Evolutionary conservation across 2,888 invertebrate species (phyloP).

Genomic region (Tineola bisselliella): DNA sequence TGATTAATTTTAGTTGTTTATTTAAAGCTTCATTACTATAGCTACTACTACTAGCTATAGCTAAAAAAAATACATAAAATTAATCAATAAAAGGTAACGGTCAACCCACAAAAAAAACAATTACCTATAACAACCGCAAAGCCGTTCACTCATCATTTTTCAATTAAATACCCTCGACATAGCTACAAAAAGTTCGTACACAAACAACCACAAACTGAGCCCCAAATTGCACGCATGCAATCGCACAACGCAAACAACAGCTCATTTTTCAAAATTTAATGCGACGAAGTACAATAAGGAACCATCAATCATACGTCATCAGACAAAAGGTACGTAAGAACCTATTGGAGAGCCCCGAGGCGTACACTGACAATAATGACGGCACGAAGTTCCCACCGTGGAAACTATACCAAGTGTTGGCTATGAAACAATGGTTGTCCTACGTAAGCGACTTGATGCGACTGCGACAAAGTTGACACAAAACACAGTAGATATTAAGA

Average conservation of each 20-base stretch:
- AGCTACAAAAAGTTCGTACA: neutral
- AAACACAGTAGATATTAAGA: too few relatives aligned
- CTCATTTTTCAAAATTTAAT: constrained; percentile 53
- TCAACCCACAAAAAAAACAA: neutral
- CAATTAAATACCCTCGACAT: neutral
- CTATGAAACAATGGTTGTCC: neutral
- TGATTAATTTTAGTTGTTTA: too few relatives aligned
- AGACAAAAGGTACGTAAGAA: constrained; percentile 43
- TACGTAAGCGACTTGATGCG: neutral
- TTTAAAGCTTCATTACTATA: too few relatives aligned
- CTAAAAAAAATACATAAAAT: too few relatives aligned
- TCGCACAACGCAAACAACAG: constrained; percentile 31
- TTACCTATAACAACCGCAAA: neutral
- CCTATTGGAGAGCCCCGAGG: constrained; percentile 16
- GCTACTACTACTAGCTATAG: too few relatives aligned
- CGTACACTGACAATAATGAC: constrained; percentile 4
- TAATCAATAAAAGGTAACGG: too few relatives aligned
- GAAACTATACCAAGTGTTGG: constrained; percentile 7
- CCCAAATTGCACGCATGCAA: constrained; percentile 6
- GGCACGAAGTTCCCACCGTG: constrained; percentile 4
- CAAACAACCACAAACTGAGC: neutral
- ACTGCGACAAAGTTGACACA: neutral
- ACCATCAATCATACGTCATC: constrained; percentile 48
- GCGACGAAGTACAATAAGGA: constrained; percentile 46
- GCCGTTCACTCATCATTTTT: neutral